Conservation (phyloP, 2,888 invertebrate genomes). For the Limenitis camilla region DNA sequence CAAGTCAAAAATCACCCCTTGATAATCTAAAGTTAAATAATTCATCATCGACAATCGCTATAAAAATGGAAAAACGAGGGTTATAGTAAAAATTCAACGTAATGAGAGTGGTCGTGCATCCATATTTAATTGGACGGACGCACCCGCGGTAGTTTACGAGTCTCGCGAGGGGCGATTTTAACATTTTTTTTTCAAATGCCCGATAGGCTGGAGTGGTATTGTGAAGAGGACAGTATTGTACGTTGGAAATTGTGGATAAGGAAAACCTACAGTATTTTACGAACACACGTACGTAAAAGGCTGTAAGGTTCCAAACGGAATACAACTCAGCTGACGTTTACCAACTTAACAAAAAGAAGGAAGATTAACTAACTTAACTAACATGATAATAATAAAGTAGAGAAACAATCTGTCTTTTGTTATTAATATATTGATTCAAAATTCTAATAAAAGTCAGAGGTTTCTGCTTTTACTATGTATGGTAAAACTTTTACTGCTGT, state of each 20-base stretch:
- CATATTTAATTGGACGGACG: slow-evolving; percentile 68
- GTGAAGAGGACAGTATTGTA: slow-evolving; percentile 62
- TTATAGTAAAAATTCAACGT: slow-evolving; percentile 47
- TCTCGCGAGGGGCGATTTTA: slow-evolving; percentile 62
- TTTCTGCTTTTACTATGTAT: too few species aligned
- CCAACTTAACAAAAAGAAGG: too few species aligned
- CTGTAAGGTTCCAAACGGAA: too few species aligned
- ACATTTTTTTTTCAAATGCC: slow-evolving; percentile 65
- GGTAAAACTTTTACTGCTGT: too few species aligned
- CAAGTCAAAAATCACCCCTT: slow-evolving; percentile 16
- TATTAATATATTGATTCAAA: too few species aligned
- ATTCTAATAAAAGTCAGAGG: too few species aligned
- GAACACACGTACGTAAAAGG: too few species aligned
- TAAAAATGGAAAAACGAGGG: slow-evolving; percentile 37
- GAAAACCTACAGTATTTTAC: neutral
- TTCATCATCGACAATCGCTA: slow-evolving; percentile 36
- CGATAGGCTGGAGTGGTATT: slow-evolving; percentile 64
- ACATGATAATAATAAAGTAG: too few species aligned
- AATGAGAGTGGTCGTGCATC: slow-evolving; percentile 49
- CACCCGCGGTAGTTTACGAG: slow-evolving; percentile 56
- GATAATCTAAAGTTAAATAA: slow-evolving; percentile 31
- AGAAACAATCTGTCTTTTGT: too few species aligned
- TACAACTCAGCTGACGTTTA: too few species aligned
- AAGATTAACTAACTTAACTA: too few species aligned
- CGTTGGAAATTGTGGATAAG: slow-evolving; percentile 34